phyloP scores from a whole-genome alignment of 2,888 invertebrate genomes.

The Nezara viridula region DNA sequence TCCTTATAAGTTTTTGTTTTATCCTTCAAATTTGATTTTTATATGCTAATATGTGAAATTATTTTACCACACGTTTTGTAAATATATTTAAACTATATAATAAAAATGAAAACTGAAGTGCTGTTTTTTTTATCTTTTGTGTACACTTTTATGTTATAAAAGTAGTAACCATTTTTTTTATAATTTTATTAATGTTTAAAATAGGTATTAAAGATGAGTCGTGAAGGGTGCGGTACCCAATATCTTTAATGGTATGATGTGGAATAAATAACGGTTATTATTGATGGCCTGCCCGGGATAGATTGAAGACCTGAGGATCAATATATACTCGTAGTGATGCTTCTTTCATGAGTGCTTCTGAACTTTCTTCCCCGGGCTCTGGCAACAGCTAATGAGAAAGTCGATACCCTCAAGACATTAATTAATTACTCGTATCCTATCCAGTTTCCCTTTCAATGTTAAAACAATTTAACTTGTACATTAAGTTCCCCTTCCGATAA shows the following conservation, averaged over 20 bases:
- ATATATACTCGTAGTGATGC: slow-evolving; percentile 38
- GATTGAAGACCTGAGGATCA: neutral
- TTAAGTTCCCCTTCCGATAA: slow-evolving; percentile 3
- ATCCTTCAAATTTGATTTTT: too few species aligned
- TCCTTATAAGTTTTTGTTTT: too few species aligned
- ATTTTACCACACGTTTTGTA: too few species aligned
- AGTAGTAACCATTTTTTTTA: too few species aligned
- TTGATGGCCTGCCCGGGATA: neutral
- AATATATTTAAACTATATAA: too few species aligned
- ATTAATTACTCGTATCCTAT: slow-evolving; percentile 51
- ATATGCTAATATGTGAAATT: too few species aligned
- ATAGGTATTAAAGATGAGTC: too few species aligned
- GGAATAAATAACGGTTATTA: slow-evolving; percentile 23
- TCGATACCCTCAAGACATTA: slow-evolving; percentile 49
- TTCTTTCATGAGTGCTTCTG: slow-evolving; percentile 30
- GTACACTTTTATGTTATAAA: too few species aligned
- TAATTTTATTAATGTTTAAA: too few species aligned
- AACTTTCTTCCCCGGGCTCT: slow-evolving; percentile 19
- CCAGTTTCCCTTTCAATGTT: slow-evolving; percentile 50
- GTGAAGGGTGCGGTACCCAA: neutral
- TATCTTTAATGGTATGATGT: slow-evolving; percentile 17
- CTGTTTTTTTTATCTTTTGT: too few species aligned
- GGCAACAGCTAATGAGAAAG: slow-evolving; percentile 41
- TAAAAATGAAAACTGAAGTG: too few species aligned
- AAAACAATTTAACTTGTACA: slow-evolving; percentile 54